Evolutionary conservation across 2,797 vertebrate species (phyloP).

Genomic region (Anabacerthia variegaticeps): DNA sequence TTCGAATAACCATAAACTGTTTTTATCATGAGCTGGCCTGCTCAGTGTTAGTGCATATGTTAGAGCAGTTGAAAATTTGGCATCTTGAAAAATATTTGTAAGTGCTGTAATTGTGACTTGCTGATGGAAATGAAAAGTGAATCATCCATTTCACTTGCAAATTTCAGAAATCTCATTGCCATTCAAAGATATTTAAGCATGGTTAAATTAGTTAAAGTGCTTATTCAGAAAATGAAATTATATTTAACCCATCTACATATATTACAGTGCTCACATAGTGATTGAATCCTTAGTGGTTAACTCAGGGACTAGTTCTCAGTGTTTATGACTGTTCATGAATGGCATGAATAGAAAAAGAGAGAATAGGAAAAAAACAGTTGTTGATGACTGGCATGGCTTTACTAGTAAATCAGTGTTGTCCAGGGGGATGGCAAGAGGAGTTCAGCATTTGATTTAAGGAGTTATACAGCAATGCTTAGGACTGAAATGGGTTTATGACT

Average conservation of each 20-base stretch:
- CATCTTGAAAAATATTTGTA: background rate
- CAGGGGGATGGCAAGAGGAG: background rate
- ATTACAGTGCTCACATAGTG: background rate
- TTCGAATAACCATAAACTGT: background rate
- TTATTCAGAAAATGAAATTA: slow-evolving; percentile 19
- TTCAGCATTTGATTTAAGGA: background rate
- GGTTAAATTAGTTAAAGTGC: background rate
- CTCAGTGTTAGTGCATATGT: background rate
- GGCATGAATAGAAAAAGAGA: background rate
- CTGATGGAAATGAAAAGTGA: background rate
- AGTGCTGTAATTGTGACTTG: background rate
- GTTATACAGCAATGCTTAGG: background rate
- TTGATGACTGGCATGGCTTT: background rate
- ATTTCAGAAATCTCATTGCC: background rate
- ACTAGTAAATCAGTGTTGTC: background rate
- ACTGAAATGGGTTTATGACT: background rate
- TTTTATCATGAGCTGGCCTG: background rate
- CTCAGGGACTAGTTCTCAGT: background rate
- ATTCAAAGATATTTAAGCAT: background rate
- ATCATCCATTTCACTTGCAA: background rate
- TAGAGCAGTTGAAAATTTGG: background rate
- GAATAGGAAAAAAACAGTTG: background rate
- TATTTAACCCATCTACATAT: background rate
- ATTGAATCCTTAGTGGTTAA: background rate
- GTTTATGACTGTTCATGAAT: background rate